Base-by-base conservation (phyloP, 2,113 vertebrate species). In the Eublepharis macularius region DNA sequence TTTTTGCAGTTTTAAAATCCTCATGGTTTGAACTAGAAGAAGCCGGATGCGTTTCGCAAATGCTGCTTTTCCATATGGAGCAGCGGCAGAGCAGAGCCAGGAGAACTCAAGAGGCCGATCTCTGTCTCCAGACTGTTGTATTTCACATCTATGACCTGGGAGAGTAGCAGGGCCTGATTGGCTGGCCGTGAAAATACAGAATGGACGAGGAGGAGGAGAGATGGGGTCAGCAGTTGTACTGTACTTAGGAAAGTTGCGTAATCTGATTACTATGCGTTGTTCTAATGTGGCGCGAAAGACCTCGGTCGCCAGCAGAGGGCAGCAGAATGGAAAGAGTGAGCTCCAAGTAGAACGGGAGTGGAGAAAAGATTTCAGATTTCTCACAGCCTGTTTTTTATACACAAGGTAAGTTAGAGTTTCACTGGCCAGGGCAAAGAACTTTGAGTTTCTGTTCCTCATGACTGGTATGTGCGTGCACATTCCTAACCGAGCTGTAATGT, bases 241-340 rank as follows among this genome's bases (percentile, higher is more conserved):
- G 32, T 85, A 21, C 39, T 75, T 76, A 82, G 1, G 6, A 16
- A 54, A 47, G 79, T 54, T 87, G 84, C 86, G 80, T n/a, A 49
- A 83, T 89, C 41, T 36, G 77, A 80, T 76, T 87, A 63, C 88
- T 77, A 80, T 74, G 41, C 49, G 32, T 63, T n/a, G 49, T 29
- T 57, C 36, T 66, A 51, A 34, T 60, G 79, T 39, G 17, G 32
- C 76, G 80, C 32, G 65, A 69, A 81, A 68, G 73, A 51, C 65
- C 74, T 66, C 12, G 4, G 19, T 76, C 86, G 80, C 92, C 95
- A 93, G 93, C 89, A 95, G 95, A 88, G 94, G 95, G 95, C 95
- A 94, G 93, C 90, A 93, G 77, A 89, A 87, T 84, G 89, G 90
- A 87, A 88, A 49, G 88, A 83, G 84, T 75, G 65, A 17, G 2